These are phyloP conservation scores for Manis javanica DNA, from an alignment of 2,797 vertebrate species.

Conservation along the genomic window DNA sequence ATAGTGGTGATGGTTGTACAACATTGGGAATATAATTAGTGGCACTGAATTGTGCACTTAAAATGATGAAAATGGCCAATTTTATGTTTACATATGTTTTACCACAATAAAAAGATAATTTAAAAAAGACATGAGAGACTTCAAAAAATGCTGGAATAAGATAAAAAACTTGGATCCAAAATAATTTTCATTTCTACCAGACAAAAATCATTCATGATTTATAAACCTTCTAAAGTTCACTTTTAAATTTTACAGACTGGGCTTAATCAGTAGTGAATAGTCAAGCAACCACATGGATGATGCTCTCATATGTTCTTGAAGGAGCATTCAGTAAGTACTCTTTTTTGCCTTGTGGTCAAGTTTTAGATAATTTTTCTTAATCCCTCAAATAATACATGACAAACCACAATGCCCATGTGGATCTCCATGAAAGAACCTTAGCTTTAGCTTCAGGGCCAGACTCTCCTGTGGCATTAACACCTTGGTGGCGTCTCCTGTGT, in stretches of 20 bases:
- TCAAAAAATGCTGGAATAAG: background rate
- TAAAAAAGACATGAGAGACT: background rate
- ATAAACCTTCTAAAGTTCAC: slow-evolving; percentile 13
- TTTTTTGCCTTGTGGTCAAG: slow-evolving; percentile 20
- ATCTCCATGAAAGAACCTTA: background rate
- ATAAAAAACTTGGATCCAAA: slow-evolving; percentile 17
- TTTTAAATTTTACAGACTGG: background rate
- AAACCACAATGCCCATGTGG: background rate
- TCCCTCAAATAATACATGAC: slow-evolving; percentile 23
- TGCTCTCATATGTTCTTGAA: background rate
- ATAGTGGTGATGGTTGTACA: slow-evolving; percentile 36
- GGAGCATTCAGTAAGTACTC: background rate
- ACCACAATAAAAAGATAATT: background rate
- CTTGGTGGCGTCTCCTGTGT: slow-evolving; percentile 16
- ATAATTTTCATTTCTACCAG: slow-evolving; percentile 54
- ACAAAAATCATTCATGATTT: slow-evolving; percentile 33
- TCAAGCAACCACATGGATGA: background rate
- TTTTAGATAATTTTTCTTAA: slow-evolving; percentile 11
- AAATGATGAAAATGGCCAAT: slow-evolving; percentile 10
- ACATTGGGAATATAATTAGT: slow-evolving; percentile 12
- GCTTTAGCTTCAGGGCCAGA: background rate
- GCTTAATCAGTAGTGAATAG: background rate
- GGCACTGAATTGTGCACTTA: background rate
- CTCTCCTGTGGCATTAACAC: background rate
- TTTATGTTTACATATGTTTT: slow-evolving; percentile 2